A percentile compares a stretch with the other conserved stretches of the same genome.
Evolutionary conservation across 2,888 invertebrate species (phyloP).

Genomic region (Platerodrilus igneus): DNA sequence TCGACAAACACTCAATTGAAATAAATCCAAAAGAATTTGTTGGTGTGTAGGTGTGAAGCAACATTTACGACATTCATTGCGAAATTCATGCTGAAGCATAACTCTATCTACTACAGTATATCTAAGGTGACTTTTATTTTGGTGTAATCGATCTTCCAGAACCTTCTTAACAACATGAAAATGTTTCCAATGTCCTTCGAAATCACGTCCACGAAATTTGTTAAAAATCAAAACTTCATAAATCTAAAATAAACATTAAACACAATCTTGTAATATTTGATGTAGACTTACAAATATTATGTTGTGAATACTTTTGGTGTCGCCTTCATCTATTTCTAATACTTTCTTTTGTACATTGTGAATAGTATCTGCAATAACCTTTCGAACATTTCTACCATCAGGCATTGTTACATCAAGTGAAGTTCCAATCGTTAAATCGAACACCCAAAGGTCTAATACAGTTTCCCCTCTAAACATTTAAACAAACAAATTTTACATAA

Average conservation of each 20-base stretch:
- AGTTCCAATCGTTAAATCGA: constrained; percentile 52
- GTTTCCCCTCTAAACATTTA: constrained; percentile 53
- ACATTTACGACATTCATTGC: constrained; percentile 47
- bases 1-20: constrained; percentile 59
- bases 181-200: constrained; percentile 63
- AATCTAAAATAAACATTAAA: constrained; percentile 51
- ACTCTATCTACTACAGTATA: constrained; percentile 63
- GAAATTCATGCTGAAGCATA: constrained; percentile 60
- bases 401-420: constrained; percentile 48
- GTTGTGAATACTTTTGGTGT: constrained; percentile 64
- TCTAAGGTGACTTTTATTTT: constrained; percentile 57
- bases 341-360: constrained; percentile 61
- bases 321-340: constrained; percentile 66
- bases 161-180: constrained; percentile 60
- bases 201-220: constrained; percentile 52
- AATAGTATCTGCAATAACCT: constrained; percentile 57
- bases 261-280: no score
- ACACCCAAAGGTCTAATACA: constrained; percentile 52
- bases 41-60: constrained; percentile 59
- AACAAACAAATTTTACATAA: neutral
- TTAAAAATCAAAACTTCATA: constrained; percentile 61
- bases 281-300: constrained; percentile 45
- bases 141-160: constrained; percentile 60
- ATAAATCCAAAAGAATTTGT: constrained; percentile 57
- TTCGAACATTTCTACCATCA: constrained; percentile 67